Base-by-base conservation (phyloP, 2,888 invertebrate genomes). In the Desoria tigrina region DNA sequence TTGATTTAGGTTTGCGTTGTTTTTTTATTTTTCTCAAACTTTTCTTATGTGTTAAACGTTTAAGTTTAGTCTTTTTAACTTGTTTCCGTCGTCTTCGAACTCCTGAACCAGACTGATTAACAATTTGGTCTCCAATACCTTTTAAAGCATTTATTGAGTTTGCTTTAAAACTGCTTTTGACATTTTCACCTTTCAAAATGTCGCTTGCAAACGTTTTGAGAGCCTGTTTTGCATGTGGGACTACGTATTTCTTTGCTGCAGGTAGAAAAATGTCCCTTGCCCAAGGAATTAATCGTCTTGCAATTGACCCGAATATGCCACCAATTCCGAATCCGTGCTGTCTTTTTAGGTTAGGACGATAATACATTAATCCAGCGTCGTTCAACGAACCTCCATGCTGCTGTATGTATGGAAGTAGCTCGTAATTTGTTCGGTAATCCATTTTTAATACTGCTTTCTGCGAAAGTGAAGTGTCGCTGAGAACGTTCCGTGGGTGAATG, bases 311-410 rank as follows among this genome's bases (percentile, higher is more conserved):
- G 24, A 51, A 51, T 3, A 51, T 24, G 7, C 51, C 51, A 26
- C 51, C 51, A 51, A 51, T 18, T 23, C 51, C 51, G 7, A 24
- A 18, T 16, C 51, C 51, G 9, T 51, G 18, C 23, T 51, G 51
- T 6, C 51, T 3, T 23, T 18, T 23, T 6, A 23, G 23, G 16
- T 24, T 51, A 24, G 51, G 21, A 21, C 24, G 18, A 24, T 51
- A 51, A 9, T 9, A 32, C 4, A 32, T 4, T 32, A 32, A 32
- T 32, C 32, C 32, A 32, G 32, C 4, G 4, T 32, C 32, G 32
- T 32, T 24, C 21, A 51, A 23, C 7, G 26, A 24, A 4, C 51
- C 51, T 21, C 51, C 51, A 23, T 16, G 6, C 24, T 51, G 51
- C 9, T 18, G 51, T 21, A 16, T 24, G 21, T 49, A 49, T 7